These are phyloP conservation scores for Ophion ventricosus DNA, from an alignment of 2,888 invertebrate species.

Conservation along the genomic window DNA sequence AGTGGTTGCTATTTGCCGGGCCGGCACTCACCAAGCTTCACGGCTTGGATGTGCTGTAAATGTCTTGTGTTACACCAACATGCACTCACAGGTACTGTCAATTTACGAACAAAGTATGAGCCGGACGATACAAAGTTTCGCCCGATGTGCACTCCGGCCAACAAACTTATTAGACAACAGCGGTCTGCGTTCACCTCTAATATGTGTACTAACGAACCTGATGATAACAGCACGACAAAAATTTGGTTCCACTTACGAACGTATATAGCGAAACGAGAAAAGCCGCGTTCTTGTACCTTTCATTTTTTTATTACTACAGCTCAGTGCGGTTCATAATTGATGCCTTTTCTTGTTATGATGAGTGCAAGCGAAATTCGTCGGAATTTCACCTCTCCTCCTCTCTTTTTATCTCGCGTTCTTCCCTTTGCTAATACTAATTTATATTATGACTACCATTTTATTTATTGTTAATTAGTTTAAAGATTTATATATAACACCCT, in stretches of 20 bases:
- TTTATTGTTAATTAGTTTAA: background rate
- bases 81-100: conserved; percentile 59
- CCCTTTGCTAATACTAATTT: background rate
- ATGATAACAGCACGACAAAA: conserved; percentile 19
- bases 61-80: conserved; percentile 61
- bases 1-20: conserved; percentile 31
- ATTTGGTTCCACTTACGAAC: background rate
- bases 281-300: background rate
- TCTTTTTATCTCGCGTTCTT: background rate
- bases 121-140: conserved; percentile 53
- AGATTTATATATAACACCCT: background rate
- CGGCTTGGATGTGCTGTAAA: conserved; percentile 53
- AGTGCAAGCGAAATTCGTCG: background rate
- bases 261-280: background rate
- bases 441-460: background rate
- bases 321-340: background rate
- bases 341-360: background rate
- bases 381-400: background rate
- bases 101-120: conserved; percentile 59
- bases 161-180: conserved; percentile 43
- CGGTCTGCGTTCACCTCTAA: conserved; percentile 13
- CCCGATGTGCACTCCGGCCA: conserved; percentile 52
- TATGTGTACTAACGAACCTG: conserved; percentile 11
- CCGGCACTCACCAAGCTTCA: conserved; percentile 41
- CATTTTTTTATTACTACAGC: background rate